A percentile compares a stretch with the other conserved stretches of the same genome.
Evolutionary conservation across 2,888 invertebrate species (phyloP).

Genomic region (Erpobdella octoculata): DNA sequence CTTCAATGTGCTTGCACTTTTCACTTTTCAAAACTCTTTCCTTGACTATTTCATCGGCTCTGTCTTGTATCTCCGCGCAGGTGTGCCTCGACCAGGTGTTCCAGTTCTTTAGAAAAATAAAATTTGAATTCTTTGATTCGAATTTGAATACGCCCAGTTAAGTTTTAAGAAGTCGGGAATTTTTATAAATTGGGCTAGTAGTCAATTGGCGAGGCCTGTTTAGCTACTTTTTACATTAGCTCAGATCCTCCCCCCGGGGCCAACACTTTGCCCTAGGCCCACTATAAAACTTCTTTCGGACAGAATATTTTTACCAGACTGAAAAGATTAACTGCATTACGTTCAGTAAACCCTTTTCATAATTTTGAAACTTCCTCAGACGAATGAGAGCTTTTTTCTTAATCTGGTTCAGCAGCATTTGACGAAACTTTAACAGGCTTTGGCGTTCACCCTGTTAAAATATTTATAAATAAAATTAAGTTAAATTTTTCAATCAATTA

Average conservation of each 20-base stretch:
- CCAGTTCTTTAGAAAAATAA: neutral
- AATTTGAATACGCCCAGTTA: too few species aligned
- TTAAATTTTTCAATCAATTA: too few species aligned
- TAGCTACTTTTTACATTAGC: too few species aligned
- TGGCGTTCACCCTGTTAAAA: constrained; percentile 19
- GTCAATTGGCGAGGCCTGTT: too few species aligned
- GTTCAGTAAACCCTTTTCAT: constrained; percentile 14
- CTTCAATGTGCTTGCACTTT: constrained; percentile 17
- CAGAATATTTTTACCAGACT: constrained; percentile 2
- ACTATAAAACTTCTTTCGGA: too few species aligned
- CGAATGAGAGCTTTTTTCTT: constrained; percentile 29
- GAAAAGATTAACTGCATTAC: neutral
- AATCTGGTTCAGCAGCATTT: constrained; percentile 16
- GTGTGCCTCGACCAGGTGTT: constrained; percentile 8
- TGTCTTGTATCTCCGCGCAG: constrained; percentile 8
- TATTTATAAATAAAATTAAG: neutral
- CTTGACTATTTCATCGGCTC: constrained; percentile 18
- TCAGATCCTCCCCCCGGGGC: too few species aligned
- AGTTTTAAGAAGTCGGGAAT: too few species aligned
- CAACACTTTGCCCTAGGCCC: too few species aligned
- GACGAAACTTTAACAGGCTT: constrained; percentile 6
- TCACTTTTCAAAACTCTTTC: constrained; percentile 7
- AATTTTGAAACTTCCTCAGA: constrained; percentile 25
- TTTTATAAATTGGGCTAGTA: too few species aligned
- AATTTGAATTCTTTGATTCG: neutral